phyloP scores from a whole-genome alignment of 2,797 vertebrate species.

The Adrianichthys oophorus region DNA sequence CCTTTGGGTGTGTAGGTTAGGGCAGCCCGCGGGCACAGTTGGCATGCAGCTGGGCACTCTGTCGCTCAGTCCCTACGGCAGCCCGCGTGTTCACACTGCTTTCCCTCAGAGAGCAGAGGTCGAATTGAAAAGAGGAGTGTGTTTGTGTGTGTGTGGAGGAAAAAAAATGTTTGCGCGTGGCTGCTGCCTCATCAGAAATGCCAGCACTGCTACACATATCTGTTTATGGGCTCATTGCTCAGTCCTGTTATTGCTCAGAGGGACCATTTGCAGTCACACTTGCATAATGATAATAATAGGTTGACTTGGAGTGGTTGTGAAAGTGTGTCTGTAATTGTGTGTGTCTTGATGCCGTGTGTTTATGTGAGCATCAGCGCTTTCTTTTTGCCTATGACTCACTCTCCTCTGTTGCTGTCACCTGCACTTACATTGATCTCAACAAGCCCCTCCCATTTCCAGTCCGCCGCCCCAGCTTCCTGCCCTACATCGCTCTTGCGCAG shows the following conservation, averaged over 20 bases:
- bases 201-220: constrained; percentile 62
- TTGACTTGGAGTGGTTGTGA: constrained; percentile 60
- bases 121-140: constrained; percentile 58
- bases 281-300: constrained; percentile 76
- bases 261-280: constrained; percentile 72
- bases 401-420: constrained; percentile 17
- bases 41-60: constrained; percentile 81
- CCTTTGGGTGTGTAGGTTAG: constrained; percentile 65
- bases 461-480: constrained; percentile 9
- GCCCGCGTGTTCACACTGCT: constrained; percentile 63
- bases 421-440: constrained; percentile 8
- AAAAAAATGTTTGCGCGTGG: constrained; percentile 8
- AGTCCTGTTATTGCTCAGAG: constrained; percentile 67
- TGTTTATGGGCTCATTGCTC: constrained; percentile 71
- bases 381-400: constrained; percentile 27
- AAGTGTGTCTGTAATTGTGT: constrained; percentile 16
- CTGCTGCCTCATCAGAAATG: constrained; percentile 72
- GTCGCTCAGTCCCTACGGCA: constrained; percentile 67
- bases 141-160: constrained; percentile 13
- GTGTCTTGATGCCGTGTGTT: constrained; percentile 13
- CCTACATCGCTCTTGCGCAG: constrained; percentile 16
- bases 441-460: background rate
- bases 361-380: constrained; percentile 17
- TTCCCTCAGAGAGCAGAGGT: constrained; percentile 72
- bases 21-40: constrained; percentile 74